Evolutionary conservation across 2,797 vertebrate species (phyloP).

Genomic region (Cryptoblepharus egeriae): DNA sequence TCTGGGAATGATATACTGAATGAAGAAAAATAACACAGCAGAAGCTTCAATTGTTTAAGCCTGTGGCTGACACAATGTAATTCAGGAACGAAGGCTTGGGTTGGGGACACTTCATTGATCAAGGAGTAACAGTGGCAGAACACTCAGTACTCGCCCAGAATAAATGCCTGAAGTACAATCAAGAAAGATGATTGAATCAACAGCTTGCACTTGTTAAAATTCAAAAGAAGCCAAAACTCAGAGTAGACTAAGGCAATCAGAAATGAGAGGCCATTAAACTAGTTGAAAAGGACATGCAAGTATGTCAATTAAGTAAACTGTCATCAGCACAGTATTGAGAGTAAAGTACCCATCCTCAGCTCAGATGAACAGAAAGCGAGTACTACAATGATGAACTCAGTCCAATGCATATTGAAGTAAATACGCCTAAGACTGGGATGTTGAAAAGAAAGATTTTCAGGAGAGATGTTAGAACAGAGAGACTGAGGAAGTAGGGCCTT

Average conservation of each 20-base stretch:
- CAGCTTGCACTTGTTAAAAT: conserved; percentile 42
- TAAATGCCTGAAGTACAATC: not conserved
- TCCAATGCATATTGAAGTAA: not conserved
- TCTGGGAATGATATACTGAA: conserved; percentile 46
- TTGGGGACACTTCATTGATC: conserved; percentile 41
- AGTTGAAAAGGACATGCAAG: not conserved
- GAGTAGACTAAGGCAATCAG: conserved; percentile 9
- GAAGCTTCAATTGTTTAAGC: conserved; percentile 48
- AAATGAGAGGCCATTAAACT: conserved; percentile 18
- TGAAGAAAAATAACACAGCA: conserved; percentile 53
- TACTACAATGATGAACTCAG: not conserved
- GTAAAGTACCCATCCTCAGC: conserved; percentile 16
- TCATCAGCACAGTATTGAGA: not conserved
- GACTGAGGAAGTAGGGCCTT: not conserved
- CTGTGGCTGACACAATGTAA: conserved; percentile 40
- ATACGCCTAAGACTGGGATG: not conserved
- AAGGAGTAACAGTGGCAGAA: conserved; percentile 45
- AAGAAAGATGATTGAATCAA: conserved; percentile 8
- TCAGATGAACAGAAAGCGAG: not conserved
- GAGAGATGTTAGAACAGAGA: not conserved
- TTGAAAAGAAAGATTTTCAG: not conserved
- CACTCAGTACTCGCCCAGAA: conserved; percentile 2
- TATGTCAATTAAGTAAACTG: not conserved
- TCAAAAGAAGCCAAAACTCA: not conserved
- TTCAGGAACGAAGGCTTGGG: conserved; percentile 38